Evolutionary conservation across 2,113 vertebrate species (phyloP).

Genomic region (Atrichornis clamosus): DNA sequence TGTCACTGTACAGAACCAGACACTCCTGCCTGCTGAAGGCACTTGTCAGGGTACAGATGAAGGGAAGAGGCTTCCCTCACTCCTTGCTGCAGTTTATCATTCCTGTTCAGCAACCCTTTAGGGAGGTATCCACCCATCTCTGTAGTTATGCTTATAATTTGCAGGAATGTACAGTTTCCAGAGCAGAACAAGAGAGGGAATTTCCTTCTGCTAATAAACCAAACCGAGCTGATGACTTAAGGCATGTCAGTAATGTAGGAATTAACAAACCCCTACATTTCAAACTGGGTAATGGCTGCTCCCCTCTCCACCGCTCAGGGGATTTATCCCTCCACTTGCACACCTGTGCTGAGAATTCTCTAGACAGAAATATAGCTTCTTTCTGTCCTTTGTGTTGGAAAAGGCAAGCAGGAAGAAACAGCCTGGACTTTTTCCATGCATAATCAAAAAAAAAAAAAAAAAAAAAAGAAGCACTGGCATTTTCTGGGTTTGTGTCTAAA

Average conservation of each 20-base stretch:
- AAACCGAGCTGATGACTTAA: not conserved
- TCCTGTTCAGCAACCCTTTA: not conserved
- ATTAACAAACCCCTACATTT: not conserved
- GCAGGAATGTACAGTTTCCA: not conserved
- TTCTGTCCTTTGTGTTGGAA: not conserved
- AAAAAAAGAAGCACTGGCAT: not conserved
- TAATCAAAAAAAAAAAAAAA: not conserved
- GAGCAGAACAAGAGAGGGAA: not conserved
- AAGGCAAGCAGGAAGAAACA: not conserved
- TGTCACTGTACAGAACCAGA: not conserved
- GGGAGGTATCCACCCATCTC: not conserved
- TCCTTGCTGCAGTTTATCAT: not conserved
- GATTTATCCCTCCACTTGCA: not conserved
- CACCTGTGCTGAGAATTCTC: not conserved
- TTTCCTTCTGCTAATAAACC: not conserved
- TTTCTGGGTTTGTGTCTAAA: conserved; percentile 2
- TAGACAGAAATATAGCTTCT: not conserved
- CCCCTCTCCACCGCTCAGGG: not conserved
- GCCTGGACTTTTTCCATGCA: not conserved
- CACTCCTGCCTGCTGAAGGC: not conserved
- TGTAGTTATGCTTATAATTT: not conserved
- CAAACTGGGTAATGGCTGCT: not conserved
- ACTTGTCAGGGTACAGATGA: not conserved
- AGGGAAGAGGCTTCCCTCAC: not conserved
- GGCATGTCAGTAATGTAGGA: not conserved